These are phyloP conservation scores for Garrulus glandarius DNA, from an alignment of 2,797 vertebrate species.

Conservation along the genomic window DNA sequence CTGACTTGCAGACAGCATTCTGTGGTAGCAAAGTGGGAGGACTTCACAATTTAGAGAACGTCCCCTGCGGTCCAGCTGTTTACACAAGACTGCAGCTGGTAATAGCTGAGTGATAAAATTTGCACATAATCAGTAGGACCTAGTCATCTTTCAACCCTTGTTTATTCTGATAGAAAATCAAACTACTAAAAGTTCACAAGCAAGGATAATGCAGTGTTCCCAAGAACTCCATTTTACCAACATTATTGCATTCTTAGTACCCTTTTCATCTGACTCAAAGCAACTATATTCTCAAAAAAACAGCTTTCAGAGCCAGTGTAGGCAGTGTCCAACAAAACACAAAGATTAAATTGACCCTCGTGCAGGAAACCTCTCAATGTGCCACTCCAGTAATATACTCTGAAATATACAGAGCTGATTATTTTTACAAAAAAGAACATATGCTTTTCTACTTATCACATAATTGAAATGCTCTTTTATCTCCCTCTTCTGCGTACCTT, in stretches of 20 bases:
- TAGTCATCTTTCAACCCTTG: neutral
- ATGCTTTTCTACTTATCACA: neutral
- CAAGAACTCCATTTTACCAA: neutral
- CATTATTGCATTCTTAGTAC: neutral
- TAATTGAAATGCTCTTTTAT: neutral
- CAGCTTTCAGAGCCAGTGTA: neutral
- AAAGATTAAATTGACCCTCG: neutral
- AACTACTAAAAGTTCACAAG: neutral
- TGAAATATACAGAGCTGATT: neutral
- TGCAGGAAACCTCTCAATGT: neutral
- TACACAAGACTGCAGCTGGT: neutral
- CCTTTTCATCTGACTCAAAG: neutral
- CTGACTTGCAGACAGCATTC: neutral
- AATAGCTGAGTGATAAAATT: neutral
- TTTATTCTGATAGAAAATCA: neutral
- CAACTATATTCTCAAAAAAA: neutral
- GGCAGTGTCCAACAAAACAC: neutral
- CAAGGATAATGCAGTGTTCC: neutral
- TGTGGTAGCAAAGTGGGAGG: neutral
- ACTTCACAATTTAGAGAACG: fast-evolving
- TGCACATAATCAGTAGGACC: neutral
- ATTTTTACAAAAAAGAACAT: neutral
- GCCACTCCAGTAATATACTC: neutral
- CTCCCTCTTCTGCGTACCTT: neutral
- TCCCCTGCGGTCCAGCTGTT: neutral